phyloP scores from a whole-genome alignment of 1,140 invertebrate genomes.

The Maconellicoccus hirsutus region DNA sequence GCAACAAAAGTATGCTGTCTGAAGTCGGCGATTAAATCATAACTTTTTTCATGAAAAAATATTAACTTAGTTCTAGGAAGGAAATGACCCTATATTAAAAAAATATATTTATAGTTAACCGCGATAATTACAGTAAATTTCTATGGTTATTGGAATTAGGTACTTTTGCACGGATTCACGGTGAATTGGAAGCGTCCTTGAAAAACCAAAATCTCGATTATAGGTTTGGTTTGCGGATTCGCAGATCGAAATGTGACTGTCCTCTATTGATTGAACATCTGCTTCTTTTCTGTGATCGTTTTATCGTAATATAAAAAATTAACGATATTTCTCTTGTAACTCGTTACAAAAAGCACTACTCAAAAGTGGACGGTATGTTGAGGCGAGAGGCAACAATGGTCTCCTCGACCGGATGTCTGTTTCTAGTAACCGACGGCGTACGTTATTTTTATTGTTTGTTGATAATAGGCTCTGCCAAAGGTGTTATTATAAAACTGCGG shows the following conservation, averaged over 20 bases:
- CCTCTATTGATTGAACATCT: neutral
- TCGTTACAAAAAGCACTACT: neutral
- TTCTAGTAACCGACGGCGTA: constrained; percentile 1
- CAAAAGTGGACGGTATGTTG: neutral
- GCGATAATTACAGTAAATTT: neutral
- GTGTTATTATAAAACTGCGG: constrained; percentile 8
- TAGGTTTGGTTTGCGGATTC: neutral
- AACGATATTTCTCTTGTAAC: neutral
- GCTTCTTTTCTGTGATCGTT: neutral
- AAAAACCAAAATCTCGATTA: neutral
- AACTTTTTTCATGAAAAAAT: too few relatives aligned
- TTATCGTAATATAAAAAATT: neutral
- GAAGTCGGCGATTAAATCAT: too few relatives aligned
- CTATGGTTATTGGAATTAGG: neutral
- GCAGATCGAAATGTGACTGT: neutral
- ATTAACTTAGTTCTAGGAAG: too few relatives aligned
- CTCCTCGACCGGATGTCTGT: neutral
- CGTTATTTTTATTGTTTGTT: constrained; percentile 9
- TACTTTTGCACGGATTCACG: neutral
- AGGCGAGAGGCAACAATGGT: neutral
- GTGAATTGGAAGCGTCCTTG: neutral
- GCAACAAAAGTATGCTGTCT: neutral
- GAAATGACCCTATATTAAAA: too few relatives aligned
- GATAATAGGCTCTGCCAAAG: constrained; percentile 2
- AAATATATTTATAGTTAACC: too few relatives aligned